Evolutionary conservation across 2,797 vertebrate genomes (phyloP).

Genomic region (Morelia viridis): DNA sequence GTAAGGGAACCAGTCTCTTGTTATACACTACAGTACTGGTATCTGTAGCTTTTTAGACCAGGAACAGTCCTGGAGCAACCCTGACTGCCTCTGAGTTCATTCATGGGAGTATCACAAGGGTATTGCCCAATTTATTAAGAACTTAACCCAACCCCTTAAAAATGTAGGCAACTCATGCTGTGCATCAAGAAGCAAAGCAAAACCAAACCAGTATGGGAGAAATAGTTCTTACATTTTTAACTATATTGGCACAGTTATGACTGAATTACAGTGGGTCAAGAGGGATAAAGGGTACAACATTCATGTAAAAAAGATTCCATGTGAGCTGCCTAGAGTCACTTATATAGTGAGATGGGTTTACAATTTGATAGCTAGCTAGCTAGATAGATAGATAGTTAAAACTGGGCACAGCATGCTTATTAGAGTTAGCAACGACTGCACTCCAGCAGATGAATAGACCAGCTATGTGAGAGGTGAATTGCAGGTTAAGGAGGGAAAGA

Average conservation of each 20-base stretch:
- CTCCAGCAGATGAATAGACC: slow-evolving; percentile 5
- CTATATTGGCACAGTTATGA: background rate
- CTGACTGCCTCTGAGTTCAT: background rate
- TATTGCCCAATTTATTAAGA: background rate
- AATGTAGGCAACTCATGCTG: background rate
- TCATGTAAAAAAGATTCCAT: background rate
- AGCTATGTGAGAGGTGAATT: slow-evolving; percentile 6
- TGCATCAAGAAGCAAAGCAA: background rate
- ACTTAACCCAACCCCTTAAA: background rate
- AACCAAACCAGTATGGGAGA: background rate
- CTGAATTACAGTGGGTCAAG: slow-evolving; percentile 12
- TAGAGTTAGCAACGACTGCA: slow-evolving; percentile 21
- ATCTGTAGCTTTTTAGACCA: background rate
- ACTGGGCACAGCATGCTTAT: background rate
- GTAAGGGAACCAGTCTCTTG: background rate
- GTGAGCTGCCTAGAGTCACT: no score
- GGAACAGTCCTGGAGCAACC: background rate
- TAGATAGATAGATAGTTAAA: background rate
- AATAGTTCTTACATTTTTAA: background rate
- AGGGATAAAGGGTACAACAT: background rate
- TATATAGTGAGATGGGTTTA: no score
- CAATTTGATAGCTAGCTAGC: no score
- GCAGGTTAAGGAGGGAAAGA: background rate
- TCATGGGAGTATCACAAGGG: background rate
- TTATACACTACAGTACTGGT: background rate